phyloP scores from a whole-genome alignment of 2,888 invertebrate genomes.

The Branchipolynoe longqiensis region DNA sequence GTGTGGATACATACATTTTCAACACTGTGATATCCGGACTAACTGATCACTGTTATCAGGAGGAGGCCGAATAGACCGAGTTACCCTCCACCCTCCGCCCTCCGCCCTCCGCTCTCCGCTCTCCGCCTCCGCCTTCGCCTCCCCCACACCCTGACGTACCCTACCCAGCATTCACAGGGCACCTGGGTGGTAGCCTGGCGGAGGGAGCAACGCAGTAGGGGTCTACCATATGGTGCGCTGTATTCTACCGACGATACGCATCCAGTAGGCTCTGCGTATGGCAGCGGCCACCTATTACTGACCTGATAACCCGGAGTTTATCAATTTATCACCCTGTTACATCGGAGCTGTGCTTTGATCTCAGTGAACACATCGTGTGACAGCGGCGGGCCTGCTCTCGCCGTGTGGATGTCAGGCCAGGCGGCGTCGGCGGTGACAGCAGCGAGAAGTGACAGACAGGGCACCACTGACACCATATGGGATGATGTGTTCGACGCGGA shows the following conservation, averaged over 20 bases:
- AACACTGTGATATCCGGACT: background rate
- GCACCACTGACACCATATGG: conserved; percentile 5
- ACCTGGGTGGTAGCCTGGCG: background rate
- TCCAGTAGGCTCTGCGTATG: background rate
- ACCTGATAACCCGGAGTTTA: too few species aligned
- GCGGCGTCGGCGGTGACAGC: background rate
- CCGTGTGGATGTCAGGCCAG: conserved; percentile 27
- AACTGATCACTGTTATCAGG: background rate
- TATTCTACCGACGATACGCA: background rate
- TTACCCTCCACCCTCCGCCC: too few species aligned
- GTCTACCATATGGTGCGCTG: conserved; percentile 20
- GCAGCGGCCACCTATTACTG: too few species aligned
- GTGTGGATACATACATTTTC: too few species aligned
- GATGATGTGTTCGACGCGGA: conserved; percentile 30
- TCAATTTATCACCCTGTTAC: too few species aligned
- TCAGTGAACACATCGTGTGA: too few species aligned
- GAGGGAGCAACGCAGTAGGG: background rate
- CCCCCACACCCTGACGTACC: too few species aligned
- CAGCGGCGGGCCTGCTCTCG: too few species aligned
- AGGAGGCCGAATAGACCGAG: background rate
- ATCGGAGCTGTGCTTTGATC: too few species aligned
- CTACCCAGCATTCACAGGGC: too few species aligned
- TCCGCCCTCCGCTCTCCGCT: too few species aligned
- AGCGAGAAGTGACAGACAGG: background rate
- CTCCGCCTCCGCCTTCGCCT: too few species aligned